phyloP scores from a whole-genome alignment of 2,888 invertebrate genomes.

The Axea sp. region DNA sequence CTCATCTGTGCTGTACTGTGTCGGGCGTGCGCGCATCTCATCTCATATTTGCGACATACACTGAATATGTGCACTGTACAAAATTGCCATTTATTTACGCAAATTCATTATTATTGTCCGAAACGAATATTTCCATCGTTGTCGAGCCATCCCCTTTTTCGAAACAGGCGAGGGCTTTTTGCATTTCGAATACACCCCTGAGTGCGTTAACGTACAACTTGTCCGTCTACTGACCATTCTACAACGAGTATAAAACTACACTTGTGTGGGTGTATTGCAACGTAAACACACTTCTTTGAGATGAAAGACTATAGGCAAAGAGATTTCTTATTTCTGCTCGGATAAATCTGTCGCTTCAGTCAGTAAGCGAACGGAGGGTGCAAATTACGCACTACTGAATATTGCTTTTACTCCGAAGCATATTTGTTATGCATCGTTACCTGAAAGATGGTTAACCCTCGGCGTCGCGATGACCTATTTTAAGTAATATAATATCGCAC shows the following conservation, averaged over 20 bases:
- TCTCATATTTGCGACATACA: conserved; percentile 32
- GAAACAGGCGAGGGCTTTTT: conserved; percentile 7
- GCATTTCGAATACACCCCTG: conserved; percentile 13
- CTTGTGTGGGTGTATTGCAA: conserved; percentile 40
- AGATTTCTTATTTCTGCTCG: conserved; percentile 79
- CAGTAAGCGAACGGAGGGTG: conserved; percentile 74
- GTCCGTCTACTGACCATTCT: conserved; percentile 59
- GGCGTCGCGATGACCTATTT: conserved; percentile 22
- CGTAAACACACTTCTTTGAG: conserved; percentile 40
- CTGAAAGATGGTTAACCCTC: conserved; percentile 5
- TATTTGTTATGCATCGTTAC: conserved; percentile 13
- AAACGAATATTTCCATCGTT: too few relatives aligned
- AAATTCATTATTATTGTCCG: neutral
- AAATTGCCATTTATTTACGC: neutral
- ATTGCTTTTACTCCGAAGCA: neutral
- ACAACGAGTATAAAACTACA: conserved; percentile 15
- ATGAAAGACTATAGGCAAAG: conserved; percentile 64
- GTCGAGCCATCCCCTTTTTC: too few relatives aligned
- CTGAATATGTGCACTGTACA: neutral
- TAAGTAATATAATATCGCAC: neutral
- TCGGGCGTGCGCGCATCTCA: conserved; percentile 66
- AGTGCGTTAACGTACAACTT: conserved; percentile 26
- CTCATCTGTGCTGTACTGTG: conserved; percentile 64
- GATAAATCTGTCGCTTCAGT: conserved; percentile 79
- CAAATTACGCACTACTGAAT: conserved; percentile 37